Evolutionary conservation across 2,888 invertebrate genomes (phyloP).

Genomic region (Nasonovia ribisnigri): DNA sequence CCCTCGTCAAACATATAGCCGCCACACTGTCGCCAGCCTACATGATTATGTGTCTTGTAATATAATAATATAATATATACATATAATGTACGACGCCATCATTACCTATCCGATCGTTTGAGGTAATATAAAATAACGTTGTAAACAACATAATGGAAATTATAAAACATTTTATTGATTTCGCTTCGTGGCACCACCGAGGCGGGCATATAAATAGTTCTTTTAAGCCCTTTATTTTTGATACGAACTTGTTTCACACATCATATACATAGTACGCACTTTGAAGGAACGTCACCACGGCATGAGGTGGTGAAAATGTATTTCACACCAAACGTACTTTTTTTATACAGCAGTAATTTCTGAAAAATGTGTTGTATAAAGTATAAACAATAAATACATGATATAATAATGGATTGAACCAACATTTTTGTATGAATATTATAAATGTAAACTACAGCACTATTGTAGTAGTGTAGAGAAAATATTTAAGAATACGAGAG

Average conservation of each 20-base stretch:
- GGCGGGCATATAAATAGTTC: background rate
- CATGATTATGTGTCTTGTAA: too few relatives aligned
- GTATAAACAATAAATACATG: too few relatives aligned
- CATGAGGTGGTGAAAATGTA: background rate
- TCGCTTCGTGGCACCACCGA: background rate
- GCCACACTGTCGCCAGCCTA: background rate
- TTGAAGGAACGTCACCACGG: background rate
- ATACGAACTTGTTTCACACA: background rate
- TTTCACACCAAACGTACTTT: background rate
- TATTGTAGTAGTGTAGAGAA: too few relatives aligned
- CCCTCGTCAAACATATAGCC: background rate
- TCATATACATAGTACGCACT: background rate
- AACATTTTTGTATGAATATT: too few relatives aligned
- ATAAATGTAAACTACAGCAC: too few relatives aligned
- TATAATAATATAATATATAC: too few relatives aligned
- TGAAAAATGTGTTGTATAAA: too few relatives aligned
- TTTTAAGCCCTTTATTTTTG: background rate
- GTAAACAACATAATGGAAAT: background rate
- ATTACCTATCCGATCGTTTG: background rate
- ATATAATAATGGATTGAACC: too few relatives aligned
- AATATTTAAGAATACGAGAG: too few relatives aligned
- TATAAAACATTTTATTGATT: background rate
- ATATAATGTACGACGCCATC: too few relatives aligned
- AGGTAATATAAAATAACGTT: background rate
- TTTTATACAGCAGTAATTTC: too few relatives aligned